Evolutionary conservation across 1,140 invertebrate species (phyloP).

Genomic region (Nixonia krombeini): DNA sequence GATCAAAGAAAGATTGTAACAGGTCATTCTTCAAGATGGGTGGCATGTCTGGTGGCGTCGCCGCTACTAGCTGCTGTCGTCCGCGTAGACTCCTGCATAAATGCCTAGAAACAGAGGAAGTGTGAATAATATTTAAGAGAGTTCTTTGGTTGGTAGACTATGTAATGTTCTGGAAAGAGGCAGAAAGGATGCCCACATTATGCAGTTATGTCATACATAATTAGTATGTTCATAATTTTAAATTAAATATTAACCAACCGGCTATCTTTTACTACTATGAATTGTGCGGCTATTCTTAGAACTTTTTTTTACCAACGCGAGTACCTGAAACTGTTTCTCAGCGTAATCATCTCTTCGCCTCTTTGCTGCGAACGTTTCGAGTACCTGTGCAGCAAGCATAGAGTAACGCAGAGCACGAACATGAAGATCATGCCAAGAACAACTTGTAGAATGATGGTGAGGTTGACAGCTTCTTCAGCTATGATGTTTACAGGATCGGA

Average conservation of each 20-base stretch:
- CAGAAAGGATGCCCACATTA: no score
- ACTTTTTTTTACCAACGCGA: no score
- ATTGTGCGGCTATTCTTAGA: no score
- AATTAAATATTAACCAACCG: no score
- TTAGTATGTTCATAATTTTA: no score
- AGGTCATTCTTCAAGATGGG: conserved; percentile 82
- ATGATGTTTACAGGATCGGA: conserved; percentile 52
- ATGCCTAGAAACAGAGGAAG: conserved; percentile 63
- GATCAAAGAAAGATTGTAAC: conserved; percentile 81
- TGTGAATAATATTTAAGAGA: not conserved
- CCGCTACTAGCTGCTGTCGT: conserved; percentile 77
- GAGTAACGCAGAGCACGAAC: conserved; percentile 76
- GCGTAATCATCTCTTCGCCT: conserved; percentile 83
- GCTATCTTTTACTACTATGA: no score
- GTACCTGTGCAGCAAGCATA: conserved; percentile 82
- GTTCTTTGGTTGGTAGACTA: no score
- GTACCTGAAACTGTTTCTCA: conserved; percentile 79
- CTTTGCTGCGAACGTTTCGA: conserved; percentile 80
- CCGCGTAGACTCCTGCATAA: conserved; percentile 76
- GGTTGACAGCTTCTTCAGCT: conserved; percentile 52
- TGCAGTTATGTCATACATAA: no score
- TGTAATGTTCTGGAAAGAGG: no score
- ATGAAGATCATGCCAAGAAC: conserved; percentile 77
- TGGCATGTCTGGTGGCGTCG: conserved; percentile 84
- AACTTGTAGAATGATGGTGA: conserved; percentile 69